Evolutionary conservation across 2,113 vertebrate species (phyloP).

Genomic region (Sitta europaea): DNA sequence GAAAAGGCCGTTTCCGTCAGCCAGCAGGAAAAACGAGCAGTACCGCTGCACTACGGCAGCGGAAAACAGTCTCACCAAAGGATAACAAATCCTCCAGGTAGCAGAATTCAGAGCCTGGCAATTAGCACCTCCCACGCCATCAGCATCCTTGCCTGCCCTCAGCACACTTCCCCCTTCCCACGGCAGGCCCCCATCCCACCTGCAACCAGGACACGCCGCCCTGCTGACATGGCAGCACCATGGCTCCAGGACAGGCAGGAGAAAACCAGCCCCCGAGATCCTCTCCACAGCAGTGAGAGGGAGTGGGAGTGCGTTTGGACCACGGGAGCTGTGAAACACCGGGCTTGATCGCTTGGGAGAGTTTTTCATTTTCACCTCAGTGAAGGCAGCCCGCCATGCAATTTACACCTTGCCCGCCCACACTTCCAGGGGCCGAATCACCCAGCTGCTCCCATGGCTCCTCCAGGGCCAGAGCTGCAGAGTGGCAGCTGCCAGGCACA

Average conservation of each 20-base stretch:
- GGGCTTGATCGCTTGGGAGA: background rate
- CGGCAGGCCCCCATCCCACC: background rate
- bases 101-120: background rate
- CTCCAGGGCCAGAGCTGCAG: background rate
- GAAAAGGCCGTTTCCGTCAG: background rate
- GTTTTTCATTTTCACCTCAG: constrained; percentile 79
- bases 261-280: background rate
- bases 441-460: background rate
- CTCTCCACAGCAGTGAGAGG: background rate
- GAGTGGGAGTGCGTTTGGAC: background rate
- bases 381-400: constrained; percentile 55
- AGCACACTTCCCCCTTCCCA: background rate
- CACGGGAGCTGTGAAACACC: background rate
- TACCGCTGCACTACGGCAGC: background rate
- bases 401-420: constrained; percentile 71
- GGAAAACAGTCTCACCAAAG: background rate
- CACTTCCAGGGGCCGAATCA: background rate
- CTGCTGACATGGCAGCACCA: background rate
- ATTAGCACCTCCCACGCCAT: background rate
- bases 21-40: background rate
- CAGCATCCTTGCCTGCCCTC: background rate
- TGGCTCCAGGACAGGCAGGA: background rate
- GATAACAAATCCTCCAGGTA: background rate
- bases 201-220: background rate
- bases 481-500: background rate